Percentiles rank a stretch among this genome's conserved stretches.
These are phyloP conservation scores for Cetonia aurata DNA, from an alignment of 2,888 invertebrate species.

Conservation along the genomic window DNA sequence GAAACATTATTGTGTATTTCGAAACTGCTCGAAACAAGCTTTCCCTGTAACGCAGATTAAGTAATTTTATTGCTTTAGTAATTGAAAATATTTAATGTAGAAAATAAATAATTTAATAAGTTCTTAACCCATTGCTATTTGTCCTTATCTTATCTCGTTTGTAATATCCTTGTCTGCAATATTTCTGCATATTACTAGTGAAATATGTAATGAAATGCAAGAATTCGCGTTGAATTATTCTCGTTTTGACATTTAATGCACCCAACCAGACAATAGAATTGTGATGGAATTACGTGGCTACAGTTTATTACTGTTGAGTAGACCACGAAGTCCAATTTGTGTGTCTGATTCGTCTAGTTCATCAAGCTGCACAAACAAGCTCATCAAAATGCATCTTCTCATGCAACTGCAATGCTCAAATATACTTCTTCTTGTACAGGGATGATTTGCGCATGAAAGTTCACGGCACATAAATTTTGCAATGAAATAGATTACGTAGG, in stretches of 20 bases:
- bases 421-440: slow-evolving; percentile 5
- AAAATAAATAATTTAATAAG: too few species aligned
- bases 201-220: background rate
- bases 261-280: background rate
- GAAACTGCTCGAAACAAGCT: too few species aligned
- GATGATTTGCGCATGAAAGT: background rate
- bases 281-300: slow-evolving; percentile 3
- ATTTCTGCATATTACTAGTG: background rate
- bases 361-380: slow-evolving; percentile 23
- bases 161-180: too few species aligned
- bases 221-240: background rate
- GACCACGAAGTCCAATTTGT: slow-evolving; percentile 16
- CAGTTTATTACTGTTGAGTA: slow-evolving; percentile 3
- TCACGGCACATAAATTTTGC: too few species aligned
- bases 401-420: slow-evolving; percentile 9
- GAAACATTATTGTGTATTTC: too few species aligned
- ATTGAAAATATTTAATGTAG: too few species aligned
- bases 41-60: background rate
- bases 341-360: slow-evolving; percentile 20
- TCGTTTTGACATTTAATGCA: background rate
- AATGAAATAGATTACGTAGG: too few species aligned
- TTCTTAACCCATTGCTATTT: too few species aligned
- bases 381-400: slow-evolving; percentile 25
- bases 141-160: too few species aligned
- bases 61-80: too few species aligned